Conservation (phyloP, 2,113 vertebrate genomes). For the Podocnemis expansa region DNA sequence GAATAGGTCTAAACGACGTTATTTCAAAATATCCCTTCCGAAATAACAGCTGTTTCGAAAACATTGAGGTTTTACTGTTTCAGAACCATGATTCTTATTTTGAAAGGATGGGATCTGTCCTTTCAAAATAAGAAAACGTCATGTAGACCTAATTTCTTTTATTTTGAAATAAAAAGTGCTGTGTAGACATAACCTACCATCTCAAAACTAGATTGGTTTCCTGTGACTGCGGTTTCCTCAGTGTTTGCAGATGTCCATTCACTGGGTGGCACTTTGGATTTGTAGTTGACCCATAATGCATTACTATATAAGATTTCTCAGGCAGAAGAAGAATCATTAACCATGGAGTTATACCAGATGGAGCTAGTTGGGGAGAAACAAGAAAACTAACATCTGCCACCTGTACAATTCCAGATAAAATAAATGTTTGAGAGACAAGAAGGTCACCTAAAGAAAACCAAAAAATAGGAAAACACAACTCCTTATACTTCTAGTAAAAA, state of each 20-base stretch:
- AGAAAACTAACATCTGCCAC: not conserved
- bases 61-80: no score
- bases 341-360: not conserved
- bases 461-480: not conserved
- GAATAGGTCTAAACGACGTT: no score
- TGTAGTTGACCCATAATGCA: not conserved
- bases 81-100: no score
- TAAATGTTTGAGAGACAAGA: not conserved
- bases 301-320: conserved; percentile 2
- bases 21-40: no score
- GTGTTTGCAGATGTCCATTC: not conserved
- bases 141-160: no score
- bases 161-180: no score
- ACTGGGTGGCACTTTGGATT: not conserved
- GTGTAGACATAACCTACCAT: no score
- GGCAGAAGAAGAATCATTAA: not conserved
- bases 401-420: not conserved
- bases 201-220: not conserved
- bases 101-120: no score
- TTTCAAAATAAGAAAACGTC: no score
- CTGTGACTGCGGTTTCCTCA: not conserved
- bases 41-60: no score
- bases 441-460: conserved; percentile 1
- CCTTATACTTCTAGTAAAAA: not conserved
- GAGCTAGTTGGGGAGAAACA: not conserved